Evolutionary conservation across 2,888 invertebrate genomes (phyloP), one percentile per base, ranked within the genome.

Genomic region (Aleiodes alternator): DNA sequence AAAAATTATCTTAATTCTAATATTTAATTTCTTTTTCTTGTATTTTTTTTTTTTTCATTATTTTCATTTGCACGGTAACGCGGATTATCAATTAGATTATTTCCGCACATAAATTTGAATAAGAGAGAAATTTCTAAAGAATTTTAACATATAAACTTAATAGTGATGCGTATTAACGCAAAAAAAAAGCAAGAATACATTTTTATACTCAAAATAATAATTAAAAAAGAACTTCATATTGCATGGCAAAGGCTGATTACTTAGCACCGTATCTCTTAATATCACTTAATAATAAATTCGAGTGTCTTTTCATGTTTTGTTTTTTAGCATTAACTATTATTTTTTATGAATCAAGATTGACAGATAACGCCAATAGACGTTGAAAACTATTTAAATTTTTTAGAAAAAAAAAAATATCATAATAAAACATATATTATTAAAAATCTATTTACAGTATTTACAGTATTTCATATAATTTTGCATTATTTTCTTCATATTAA

Each of bases 211-310:
- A 78, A 61, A 59, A 64, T 74, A 43, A 71, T 76, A 53, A 69
- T 72, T 5, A 71, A 66, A 23, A 66, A 76, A 64, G 34, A 64
- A 64, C 64, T 38, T 34, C 64, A 48, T 48, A 64, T 64, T 64
- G 64, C 72, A 16, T 69, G 57, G 51, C 69, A 80, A 80, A 76
- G 69, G 78, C 78, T 76, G 76, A 72, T 77, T 82, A 78, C 77
- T 72, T 84, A 86, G 86, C 86, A 86, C 86, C 86, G 82, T 82
- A 69, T 82, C 76, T 82, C 78, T 75, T 82, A 82, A 84, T 70
- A 77, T 75, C 69, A 72, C 73, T 73, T 50, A 56, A 53, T 51
- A 48, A 56, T 73, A 57, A 75, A 64, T 71, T 69, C 38, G 74
- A 69, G 72, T 69, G 56, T 73, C 69, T 70, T 69, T 64, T 64